Conservation (phyloP, 2,888 invertebrate species). For the Drosophila glabriapex region DNA sequence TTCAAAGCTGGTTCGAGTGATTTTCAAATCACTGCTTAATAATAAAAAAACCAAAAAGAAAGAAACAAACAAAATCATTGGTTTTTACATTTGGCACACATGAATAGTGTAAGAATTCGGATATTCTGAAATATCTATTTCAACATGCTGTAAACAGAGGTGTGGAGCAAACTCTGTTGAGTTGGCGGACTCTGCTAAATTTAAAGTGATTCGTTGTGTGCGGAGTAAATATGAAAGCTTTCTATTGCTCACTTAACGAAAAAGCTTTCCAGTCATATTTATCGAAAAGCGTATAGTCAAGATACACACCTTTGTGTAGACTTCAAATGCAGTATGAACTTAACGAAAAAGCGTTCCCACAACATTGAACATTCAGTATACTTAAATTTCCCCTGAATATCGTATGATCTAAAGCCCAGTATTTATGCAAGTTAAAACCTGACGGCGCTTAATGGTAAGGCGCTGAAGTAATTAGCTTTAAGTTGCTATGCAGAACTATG, state of each 20-base stretch:
- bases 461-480: background rate
- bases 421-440: background rate
- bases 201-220: background rate
- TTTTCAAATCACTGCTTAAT: background rate
- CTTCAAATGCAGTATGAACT: background rate
- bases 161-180: constrained; percentile 7
- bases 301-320: background rate
- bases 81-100: background rate
- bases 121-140: background rate
- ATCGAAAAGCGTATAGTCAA: background rate
- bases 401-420: constrained; percentile 42
- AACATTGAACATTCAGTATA: background rate
- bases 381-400: constrained; percentile 22
- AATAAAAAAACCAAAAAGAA: background rate
- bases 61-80: background rate
- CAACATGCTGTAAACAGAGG: background rate
- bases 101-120: background rate
- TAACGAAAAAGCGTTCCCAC: background rate
- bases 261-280: background rate
- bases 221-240: background rate
- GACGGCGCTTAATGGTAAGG: background rate
- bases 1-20: background rate
- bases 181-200: background rate
- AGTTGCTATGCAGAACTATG: fast-evolving
- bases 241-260: constrained; percentile 2